Percentiles rank a stretch among this genome's conserved stretches.
These are phyloP conservation scores for Datnioides undecimradiatus DNA, from an alignment of 2,113 vertebrate genomes.

Conservation along the genomic window DNA sequence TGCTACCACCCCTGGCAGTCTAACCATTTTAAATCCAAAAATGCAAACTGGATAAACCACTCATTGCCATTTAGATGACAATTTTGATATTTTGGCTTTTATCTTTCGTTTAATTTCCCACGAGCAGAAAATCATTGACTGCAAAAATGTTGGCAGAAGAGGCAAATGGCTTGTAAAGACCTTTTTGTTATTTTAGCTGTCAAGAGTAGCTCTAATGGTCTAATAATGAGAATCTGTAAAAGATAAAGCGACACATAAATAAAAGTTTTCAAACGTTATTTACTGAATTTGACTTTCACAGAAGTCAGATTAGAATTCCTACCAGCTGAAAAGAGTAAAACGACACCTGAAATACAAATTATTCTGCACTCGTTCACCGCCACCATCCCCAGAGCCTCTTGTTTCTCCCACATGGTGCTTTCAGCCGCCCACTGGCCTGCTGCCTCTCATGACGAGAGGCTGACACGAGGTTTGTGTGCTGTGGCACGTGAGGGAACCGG, in stretches of 20 bases:
- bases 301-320: neutral
- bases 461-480: constrained; percentile 31
- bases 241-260: neutral
- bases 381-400: neutral
- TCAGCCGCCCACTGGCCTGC: constrained; percentile 6
- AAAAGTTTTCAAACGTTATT: neutral
- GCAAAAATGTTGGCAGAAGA: neutral
- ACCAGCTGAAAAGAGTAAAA: neutral
- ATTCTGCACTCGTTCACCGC: neutral
- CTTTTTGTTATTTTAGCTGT: neutral
- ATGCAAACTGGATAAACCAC: neutral
- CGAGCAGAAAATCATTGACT: neutral
- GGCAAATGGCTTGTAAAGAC: neutral
- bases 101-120: neutral
- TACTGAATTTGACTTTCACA: neutral
- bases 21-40: no score
- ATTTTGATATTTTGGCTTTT: neutral
- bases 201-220: neutral
- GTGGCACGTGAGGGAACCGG: constrained; percentile 33
- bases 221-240: neutral
- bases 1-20: no score
- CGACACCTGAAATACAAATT: neutral
- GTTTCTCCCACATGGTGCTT: constrained; percentile 8
- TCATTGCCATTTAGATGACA: neutral
- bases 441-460: constrained; percentile 7